Evolutionary conservation across 2,113 vertebrate genomes (phyloP).

Genomic region (Ibidorhyncha struthersii): DNA sequence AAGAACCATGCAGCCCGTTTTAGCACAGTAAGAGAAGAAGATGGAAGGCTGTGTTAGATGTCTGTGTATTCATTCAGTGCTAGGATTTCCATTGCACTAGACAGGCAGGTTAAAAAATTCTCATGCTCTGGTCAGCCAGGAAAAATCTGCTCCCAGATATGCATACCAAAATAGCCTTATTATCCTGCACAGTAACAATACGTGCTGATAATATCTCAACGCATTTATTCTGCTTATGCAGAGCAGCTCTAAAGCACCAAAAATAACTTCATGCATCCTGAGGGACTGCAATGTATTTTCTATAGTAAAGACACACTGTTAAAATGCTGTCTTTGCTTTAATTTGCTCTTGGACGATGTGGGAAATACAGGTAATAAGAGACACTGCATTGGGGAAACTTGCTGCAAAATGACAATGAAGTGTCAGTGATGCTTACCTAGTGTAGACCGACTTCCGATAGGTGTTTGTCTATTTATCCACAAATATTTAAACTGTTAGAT

Average conservation of each 20-base stretch:
- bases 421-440: not conserved
- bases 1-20: not conserved
- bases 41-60: not conserved
- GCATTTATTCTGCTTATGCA: slow-evolving; percentile 55
- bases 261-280: slow-evolving; percentile 53
- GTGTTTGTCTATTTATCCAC: not conserved
- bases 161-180: slow-evolving; percentile 52
- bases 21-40: not conserved
- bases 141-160: slow-evolving; percentile 1
- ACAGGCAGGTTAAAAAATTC: slow-evolving; percentile 10
- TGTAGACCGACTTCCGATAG: not conserved
- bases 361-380: slow-evolving; percentile 21
- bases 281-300: slow-evolving; percentile 35
- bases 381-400: not conserved
- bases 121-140: not conserved
- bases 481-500: not conserved
- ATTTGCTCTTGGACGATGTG: slow-evolving; percentile 12
- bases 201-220: slow-evolving; percentile 46
- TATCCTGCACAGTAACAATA: slow-evolving; percentile 32
- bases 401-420: not conserved
- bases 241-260: slow-evolving; percentile 36
- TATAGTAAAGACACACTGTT: not conserved
- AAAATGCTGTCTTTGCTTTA: slow-evolving; percentile 38
- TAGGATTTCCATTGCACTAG: slow-evolving; percentile 6
- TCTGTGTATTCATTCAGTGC: not conserved